phyloP scores from a whole-genome alignment of 1,140 invertebrate species.

The Platorchestia sp. region DNA sequence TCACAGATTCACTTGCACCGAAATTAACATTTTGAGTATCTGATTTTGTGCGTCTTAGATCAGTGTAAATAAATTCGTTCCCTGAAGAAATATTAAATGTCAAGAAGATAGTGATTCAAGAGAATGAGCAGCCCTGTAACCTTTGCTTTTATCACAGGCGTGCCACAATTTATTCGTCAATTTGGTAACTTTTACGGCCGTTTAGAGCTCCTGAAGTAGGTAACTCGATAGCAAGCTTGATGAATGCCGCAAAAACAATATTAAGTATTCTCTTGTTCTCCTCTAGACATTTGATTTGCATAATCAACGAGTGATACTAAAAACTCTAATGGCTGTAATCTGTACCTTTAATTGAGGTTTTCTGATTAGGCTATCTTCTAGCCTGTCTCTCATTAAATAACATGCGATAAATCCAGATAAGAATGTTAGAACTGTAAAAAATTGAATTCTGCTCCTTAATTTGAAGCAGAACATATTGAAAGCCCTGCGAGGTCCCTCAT shows the following conservation, averaged over 20 bases:
- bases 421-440: neutral
- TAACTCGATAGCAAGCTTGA: neutral
- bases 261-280: neutral
- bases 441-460: neutral
- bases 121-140: neutral
- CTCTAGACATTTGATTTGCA: neutral
- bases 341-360: neutral
- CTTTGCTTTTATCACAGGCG: neutral
- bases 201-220: neutral
- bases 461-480: neutral
- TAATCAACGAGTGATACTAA: neutral
- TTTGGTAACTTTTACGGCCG: neutral
- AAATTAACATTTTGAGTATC: neutral
- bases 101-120: neutral
- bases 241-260: neutral
- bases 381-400: conserved; percentile 8
- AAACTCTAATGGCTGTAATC: neutral
- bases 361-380: neutral
- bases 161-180: neutral
- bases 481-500: neutral
- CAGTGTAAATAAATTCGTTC: neutral
- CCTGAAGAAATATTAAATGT: neutral
- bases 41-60: neutral
- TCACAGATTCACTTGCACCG: neutral
- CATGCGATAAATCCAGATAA: neutral